Conservation (phyloP, 2,797 vertebrate genomes). For the Bryconaethiops microstoma region DNA sequence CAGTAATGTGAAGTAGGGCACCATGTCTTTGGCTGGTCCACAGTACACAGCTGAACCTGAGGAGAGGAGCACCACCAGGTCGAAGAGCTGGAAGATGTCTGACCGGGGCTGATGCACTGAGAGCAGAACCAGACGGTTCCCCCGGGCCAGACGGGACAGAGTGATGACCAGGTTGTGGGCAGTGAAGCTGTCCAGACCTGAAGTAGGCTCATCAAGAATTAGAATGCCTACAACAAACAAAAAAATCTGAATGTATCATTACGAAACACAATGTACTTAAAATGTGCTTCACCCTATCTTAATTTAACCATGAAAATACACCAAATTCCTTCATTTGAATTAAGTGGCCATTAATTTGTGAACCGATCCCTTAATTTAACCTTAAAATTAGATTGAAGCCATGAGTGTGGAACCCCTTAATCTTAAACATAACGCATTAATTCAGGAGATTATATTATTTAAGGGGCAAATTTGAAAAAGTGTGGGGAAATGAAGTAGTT, state of each 20-base stretch:
- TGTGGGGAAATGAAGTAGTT: too few relatives aligned
- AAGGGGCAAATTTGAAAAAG: too few relatives aligned
- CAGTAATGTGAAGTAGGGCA: slow-evolving; percentile 88
- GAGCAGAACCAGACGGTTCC: slow-evolving; percentile 91
- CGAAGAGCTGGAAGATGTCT: slow-evolving; percentile 95
- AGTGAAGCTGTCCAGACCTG: slow-evolving; percentile 95
- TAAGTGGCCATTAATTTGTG: too few relatives aligned
- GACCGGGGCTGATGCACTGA: slow-evolving; percentile 96
- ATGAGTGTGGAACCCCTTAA: too few relatives aligned
- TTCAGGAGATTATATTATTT: too few relatives aligned
- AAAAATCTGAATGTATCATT: not conserved
- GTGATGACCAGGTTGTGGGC: slow-evolving; percentile 96
- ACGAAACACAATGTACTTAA: too few relatives aligned
- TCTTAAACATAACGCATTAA: too few relatives aligned
- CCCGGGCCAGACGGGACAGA: slow-evolving; percentile 89
- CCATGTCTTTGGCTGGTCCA: slow-evolving; percentile 89
- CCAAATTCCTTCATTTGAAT: too few relatives aligned
- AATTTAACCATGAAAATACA: too few relatives aligned
- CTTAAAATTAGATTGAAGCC: too few relatives aligned
- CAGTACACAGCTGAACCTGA: slow-evolving; percentile 89
- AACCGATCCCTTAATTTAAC: too few relatives aligned
- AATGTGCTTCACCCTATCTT: too few relatives aligned
- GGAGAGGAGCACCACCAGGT: slow-evolving; percentile 90
- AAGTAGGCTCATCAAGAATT: slow-evolving; percentile 94
- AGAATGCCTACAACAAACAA: slow-evolving; percentile 83